phyloP scores from a whole-genome alignment of 2,113 vertebrate species.

The Panthera tigris region DNA sequence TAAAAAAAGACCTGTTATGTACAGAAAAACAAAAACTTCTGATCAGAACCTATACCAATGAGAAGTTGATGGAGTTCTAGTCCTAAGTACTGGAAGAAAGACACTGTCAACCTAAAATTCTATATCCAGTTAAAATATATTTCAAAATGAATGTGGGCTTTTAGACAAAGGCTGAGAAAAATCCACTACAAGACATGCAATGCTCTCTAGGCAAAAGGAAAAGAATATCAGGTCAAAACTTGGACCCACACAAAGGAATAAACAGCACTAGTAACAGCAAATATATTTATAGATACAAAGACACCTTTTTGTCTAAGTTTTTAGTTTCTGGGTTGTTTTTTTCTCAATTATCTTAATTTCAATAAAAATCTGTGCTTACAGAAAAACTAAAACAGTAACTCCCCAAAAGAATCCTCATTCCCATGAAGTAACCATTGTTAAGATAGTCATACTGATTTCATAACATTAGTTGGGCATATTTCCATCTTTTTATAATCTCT shows the following conservation, averaged over 20 bases:
- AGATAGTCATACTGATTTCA: not conserved
- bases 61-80: not conserved
- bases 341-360: not conserved
- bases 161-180: not conserved
- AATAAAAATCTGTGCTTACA: not conserved
- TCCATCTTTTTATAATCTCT: slow-evolving; percentile 17
- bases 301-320: not conserved
- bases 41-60: not conserved
- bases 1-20: not conserved
- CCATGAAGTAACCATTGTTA: not conserved
- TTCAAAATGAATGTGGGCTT: not conserved
- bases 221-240: not conserved
- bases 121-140: not conserved
- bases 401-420: not conserved
- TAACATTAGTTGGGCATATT: slow-evolving; percentile 13
- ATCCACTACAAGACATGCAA: not conserved
- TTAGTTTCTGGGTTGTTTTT: not conserved
- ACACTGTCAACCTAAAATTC: not conserved
- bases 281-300: not conserved
- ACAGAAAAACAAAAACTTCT: slow-evolving; percentile 15
- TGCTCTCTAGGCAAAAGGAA: not conserved
- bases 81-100: not conserved
- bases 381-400: not conserved
- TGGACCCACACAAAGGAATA: not conserved
- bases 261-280: not conserved